phyloP scores from a whole-genome alignment of 1,140 invertebrate species.

The Liolophura sinensis region DNA sequence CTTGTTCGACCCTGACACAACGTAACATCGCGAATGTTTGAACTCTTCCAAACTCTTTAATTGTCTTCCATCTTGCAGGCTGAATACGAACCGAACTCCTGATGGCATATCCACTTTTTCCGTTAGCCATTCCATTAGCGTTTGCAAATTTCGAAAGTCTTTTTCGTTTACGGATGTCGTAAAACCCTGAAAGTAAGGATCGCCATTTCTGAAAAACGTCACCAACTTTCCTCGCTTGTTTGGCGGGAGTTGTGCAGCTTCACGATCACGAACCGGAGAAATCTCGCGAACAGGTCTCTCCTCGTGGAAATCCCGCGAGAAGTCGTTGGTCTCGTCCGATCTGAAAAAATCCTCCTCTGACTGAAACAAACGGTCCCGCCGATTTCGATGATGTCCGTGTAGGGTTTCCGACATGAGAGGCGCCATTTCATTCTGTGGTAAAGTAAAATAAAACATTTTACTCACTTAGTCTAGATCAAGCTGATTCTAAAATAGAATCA shows the following conservation, averaged over 20 bases:
- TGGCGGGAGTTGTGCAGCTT: background rate
- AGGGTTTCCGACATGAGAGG: too few relatives aligned
- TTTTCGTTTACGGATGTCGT: slow-evolving; percentile 86
- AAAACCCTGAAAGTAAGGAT: slow-evolving; percentile 86
- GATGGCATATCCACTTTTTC: slow-evolving; percentile 45
- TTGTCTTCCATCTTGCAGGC: slow-evolving; percentile 79
- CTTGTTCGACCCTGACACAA: slow-evolving; percentile 81
- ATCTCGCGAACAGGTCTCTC: too few relatives aligned
- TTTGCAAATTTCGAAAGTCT: slow-evolving; percentile 78
- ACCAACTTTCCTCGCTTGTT: slow-evolving; percentile 63
- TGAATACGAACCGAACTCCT: slow-evolving; percentile 75
- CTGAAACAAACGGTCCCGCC: too few relatives aligned
- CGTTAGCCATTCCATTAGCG: slow-evolving; percentile 72
- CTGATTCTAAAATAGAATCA: too few relatives aligned
- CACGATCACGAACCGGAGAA: too few relatives aligned
- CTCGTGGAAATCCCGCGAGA: too few relatives aligned
- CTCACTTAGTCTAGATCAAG: too few relatives aligned
- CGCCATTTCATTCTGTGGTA: too few relatives aligned
- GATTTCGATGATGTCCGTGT: too few relatives aligned
- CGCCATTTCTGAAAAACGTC: slow-evolving; percentile 91
- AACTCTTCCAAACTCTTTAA: slow-evolving; percentile 83
- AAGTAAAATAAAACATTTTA: too few relatives aligned
- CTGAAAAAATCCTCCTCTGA: too few relatives aligned
- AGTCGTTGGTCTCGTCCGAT: too few relatives aligned
- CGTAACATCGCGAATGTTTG: slow-evolving; percentile 86